Conservation (phyloP, 2,888 invertebrate genomes). For the Drosophila siamana region DNA sequence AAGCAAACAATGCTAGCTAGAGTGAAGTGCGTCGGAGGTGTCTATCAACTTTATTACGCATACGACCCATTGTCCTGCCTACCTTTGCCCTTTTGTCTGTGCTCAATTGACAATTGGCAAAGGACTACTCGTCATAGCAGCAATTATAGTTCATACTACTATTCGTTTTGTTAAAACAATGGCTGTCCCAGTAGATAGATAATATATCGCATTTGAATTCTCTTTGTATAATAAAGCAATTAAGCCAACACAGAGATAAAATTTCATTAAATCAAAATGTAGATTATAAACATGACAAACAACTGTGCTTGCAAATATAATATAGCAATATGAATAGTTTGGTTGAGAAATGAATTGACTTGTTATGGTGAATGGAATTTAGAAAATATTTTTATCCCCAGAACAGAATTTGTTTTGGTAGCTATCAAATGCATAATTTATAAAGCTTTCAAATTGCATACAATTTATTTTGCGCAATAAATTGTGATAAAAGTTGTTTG, state of each 20-base stretch:
- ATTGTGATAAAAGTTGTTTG: not conserved
- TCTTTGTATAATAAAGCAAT: not conserved
- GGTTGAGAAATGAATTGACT: not conserved
- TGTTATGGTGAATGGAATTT: not conserved
- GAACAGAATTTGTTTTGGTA: not conserved
- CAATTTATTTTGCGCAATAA: not conserved
- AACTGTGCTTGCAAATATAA: not conserved
- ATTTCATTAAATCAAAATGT: not conserved
- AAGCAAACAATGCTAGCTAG: constrained; percentile 45
- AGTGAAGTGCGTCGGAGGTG: constrained; percentile 11
- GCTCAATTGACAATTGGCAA: constrained; percentile 55
- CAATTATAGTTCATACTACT: not conserved
- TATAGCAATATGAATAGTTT: not conserved
- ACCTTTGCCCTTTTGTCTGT: constrained; percentile 15
- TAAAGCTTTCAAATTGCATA: not conserved
- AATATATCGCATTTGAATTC: constrained; percentile 13
- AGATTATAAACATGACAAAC: not conserved
- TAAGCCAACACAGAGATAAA: constrained; percentile 8
- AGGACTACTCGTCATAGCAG: constrained; percentile 6
- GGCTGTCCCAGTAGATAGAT: constrained; percentile 8
- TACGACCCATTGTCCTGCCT: constrained; percentile 47
- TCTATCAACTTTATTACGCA: constrained; percentile 58
- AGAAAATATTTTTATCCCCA: not conserved
- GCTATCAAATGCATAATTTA: not conserved
- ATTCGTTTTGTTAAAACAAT: constrained; percentile 11